Base-by-base conservation (phyloP, 2,113 vertebrate species). In the Sminthopsis crassicaudata region DNA sequence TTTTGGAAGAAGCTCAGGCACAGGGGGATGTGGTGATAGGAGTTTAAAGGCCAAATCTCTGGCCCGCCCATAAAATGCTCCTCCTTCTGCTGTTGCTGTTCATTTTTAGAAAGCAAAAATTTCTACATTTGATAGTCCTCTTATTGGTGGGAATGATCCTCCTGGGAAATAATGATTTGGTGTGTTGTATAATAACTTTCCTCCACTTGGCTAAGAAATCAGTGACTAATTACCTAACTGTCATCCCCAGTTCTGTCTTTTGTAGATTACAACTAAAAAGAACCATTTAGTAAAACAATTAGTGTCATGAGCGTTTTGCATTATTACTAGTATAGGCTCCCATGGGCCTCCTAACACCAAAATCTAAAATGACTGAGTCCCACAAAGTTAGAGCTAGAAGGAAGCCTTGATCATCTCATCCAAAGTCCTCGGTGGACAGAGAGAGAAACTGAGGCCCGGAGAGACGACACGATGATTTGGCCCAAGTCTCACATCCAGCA, bases 201-300 rank as follows among this genome's bases (percentile, higher is more conserved):
- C 93, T 95, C 93, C 93, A 97, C 91, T 91, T 0, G 0, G 92
- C 53, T 97, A 97, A 97, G 97, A 96, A 96, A 97, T 92, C 92
- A 42, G 89, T 90, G 93, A 98, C 96, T 98, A 97, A 98, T 97
- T 97, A 96, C 46, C 2, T 42, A 97, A 92, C 91, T 89, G 95
- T 52, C 94, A 94, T 96, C 96, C 96, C 96, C 2, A 23, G 26
- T 26, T 92, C 91, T 46, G 91, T 93, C 97, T 97, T 98, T 95
- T 1, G 1, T 26, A 94, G 93, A 94, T 52, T 55, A 53, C 97
- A 60, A 97, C 95, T 94, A 98, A 94, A 98, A 98, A 46, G 57
- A 98, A 97, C 46, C 25, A 91, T 96, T 97, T 95, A 98, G 91
- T 97, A 94, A 98, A 97, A 97, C 96, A 98, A 98, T 97, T 97